Conservation (phyloP, 2,888 invertebrate species). For the Caenorhabditis sp. region DNA sequence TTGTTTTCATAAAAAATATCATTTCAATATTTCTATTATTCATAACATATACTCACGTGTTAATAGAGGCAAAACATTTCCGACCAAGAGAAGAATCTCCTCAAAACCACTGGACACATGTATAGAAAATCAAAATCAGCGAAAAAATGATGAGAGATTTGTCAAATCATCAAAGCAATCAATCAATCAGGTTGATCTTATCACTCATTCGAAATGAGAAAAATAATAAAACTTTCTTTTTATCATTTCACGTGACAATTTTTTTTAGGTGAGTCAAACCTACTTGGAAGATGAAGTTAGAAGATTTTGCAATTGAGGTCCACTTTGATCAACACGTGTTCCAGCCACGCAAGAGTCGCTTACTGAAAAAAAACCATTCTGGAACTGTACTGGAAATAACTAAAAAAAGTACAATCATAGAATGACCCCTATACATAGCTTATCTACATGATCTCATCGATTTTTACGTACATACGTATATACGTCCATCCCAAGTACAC, state of each 20-base stretch:
- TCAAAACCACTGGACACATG: too few relatives aligned
- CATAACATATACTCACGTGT: too few relatives aligned
- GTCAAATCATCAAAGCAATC: constrained; percentile 6
- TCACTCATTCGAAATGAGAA: not conserved
- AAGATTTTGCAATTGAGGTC: constrained; percentile 41
- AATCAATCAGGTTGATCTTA: constrained; percentile 36
- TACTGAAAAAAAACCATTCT: constrained; percentile 40
- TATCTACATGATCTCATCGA: too few relatives aligned
- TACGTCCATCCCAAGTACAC: not conserved
- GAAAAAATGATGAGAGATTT: not conserved
- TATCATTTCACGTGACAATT: not conserved
- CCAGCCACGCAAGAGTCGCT: constrained; percentile 58
- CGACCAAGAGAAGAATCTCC: too few relatives aligned
- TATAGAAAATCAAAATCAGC: too few relatives aligned
- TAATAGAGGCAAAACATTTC: too few relatives aligned
- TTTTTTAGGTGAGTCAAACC: not conserved
- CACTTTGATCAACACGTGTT: constrained; percentile 55
- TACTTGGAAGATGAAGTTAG: constrained; percentile 1
- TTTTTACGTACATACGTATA: too few relatives aligned
- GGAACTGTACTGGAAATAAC: not conserved
- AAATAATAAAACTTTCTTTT: constrained; percentile 2
- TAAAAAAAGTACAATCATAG: not conserved
- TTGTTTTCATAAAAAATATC: too few relatives aligned
- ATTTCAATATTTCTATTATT: too few relatives aligned
- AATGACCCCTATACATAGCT: too few relatives aligned